A percentile compares a stretch with the other conserved stretches of the same genome.
These are phyloP conservation scores for Hirtodrosophila duncani DNA, from an alignment of 2,888 invertebrate genomes.

Conservation along the genomic window DNA sequence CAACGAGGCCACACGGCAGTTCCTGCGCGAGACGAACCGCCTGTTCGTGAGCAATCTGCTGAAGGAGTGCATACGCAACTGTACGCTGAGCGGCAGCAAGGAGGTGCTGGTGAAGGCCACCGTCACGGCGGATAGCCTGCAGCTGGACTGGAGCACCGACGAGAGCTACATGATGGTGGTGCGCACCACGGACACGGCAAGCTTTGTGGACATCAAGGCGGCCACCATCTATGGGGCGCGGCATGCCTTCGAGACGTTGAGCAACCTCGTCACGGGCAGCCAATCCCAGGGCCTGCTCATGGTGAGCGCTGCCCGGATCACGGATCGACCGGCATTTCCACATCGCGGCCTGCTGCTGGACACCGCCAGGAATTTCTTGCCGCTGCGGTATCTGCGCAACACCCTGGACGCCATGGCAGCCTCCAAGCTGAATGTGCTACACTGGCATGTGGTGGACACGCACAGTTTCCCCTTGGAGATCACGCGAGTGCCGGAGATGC, in stretches of 20 bases:
- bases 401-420: conserved; percentile 90
- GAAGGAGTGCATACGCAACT: conserved; percentile 81
- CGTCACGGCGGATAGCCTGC: conserved; percentile 79
- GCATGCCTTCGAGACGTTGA: conserved; percentile 87
- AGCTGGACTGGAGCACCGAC: conserved; percentile 83
- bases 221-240: conserved; percentile 86
- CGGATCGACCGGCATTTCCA: conserved; percentile 88
- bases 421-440: conserved; percentile 93
- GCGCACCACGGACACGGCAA: conserved; percentile 80
- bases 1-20: conserved; percentile 79
- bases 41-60: conserved; percentile 81
- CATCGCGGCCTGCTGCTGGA: conserved; percentile 94
- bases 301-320: conserved; percentile 82
- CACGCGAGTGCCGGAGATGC: conserved; percentile 85
- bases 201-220: conserved; percentile 81
- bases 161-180: conserved; percentile 84
- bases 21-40: conserved; percentile 80
- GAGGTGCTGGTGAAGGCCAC: conserved; percentile 81
- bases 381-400: conserved; percentile 83
- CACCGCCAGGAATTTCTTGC: conserved; percentile 91
- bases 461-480: conserved; percentile 94
- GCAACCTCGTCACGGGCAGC: conserved; percentile 82
- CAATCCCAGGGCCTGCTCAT: conserved; percentile 81
- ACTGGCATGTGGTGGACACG: conserved; percentile 94
- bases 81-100: conserved; percentile 79